Conservation (phyloP, 2,888 invertebrate genomes). For the Cecidostiba fungosa region DNA sequence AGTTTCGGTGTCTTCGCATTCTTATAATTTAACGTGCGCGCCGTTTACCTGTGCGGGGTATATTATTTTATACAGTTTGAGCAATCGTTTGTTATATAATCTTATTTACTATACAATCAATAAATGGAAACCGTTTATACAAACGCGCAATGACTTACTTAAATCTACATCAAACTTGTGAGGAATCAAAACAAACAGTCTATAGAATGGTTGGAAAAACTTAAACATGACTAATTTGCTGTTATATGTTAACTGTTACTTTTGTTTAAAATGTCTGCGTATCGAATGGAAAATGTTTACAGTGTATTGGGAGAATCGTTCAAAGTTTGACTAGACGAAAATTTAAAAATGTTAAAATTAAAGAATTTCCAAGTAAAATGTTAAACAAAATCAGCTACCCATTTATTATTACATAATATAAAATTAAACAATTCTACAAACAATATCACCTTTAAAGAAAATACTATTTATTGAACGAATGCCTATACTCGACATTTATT, state of each 20-base stretch:
- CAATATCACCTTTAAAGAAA: slow-evolving; percentile 10
- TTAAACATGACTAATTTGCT: slow-evolving; percentile 32
- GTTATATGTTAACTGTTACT: slow-evolving; percentile 33
- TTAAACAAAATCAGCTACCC: slow-evolving; percentile 18
- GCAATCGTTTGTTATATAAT: slow-evolving; percentile 15
- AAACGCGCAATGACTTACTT: slow-evolving; percentile 18
- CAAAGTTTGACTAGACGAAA: slow-evolving; percentile 58
- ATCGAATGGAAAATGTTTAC: slow-evolving; percentile 42
- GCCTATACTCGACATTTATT: background rate
- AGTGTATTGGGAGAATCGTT: slow-evolving; percentile 13
- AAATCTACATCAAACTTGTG: slow-evolving; percentile 42
- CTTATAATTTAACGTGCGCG: slow-evolving; percentile 3
- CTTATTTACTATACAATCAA: slow-evolving; percentile 23
- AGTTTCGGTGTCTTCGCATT: slow-evolving; percentile 39
- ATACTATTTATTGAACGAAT: background rate
- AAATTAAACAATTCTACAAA: background rate
- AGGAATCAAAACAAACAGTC: slow-evolving; percentile 55
- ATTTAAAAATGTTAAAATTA: slow-evolving; percentile 42
- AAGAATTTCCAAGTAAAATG: background rate
- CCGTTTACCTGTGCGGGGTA: slow-evolving; percentile 13
- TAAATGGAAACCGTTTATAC: slow-evolving; percentile 29
- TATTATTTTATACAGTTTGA: slow-evolving; percentile 53
- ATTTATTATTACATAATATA: background rate
- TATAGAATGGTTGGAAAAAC: slow-evolving; percentile 33
- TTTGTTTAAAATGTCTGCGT: slow-evolving; percentile 28